Base-by-base conservation (phyloP, 2,888 invertebrate genomes). In the Tetranychus truncatus region DNA sequence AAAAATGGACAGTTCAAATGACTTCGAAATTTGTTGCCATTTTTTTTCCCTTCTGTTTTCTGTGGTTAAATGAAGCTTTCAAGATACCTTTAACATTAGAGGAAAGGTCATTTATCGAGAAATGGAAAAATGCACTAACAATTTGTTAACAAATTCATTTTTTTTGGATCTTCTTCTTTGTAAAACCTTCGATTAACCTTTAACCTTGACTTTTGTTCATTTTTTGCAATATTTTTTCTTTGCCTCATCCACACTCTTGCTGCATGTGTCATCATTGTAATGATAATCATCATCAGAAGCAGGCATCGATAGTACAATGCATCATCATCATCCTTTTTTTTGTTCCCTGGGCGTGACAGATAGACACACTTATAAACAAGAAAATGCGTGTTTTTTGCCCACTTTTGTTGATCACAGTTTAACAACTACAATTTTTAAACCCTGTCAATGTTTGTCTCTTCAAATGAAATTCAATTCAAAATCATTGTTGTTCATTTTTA, bases 251-350 rank as follows among this genome's bases (percentile, higher is more conserved):
- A 7, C 15, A 15, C 15, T 55, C 11, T 55, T 55, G 55, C 55
- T 55, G 55, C 55, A 55, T 55, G 55, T 55, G 55, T 55, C 55
- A 55, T 55, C 55, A 55, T 55, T 55, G 55, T 55, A 55, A 55
- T 55, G 15, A 55, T 55, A 55, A 55, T 55, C 9, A 55, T 55
- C 55, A 55, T 55, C 55, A 55, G 34, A 3, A 34, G 34, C 34
- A 34, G 34, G 34, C 34, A 34, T 34, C 5, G 34, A 34, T 15
- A 55, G 55, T 15, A 55, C 55, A 55, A 55, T 55, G 55, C 3
- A 55, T 55, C 55, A 55, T 55, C 55, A 55, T 55, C 46, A 46
- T 46, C 46, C 9, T 55, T 15, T 15, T 55, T 15, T 2, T 15
- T 15, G 15, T 55, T 15, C 55, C 15, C 55, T 55, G 55, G 55